Percentiles rank a stretch among this genome's conserved stretches.
Conservation (phyloP, 2,113 vertebrate genomes). For the Tragelaphus buxtoni region DNA sequence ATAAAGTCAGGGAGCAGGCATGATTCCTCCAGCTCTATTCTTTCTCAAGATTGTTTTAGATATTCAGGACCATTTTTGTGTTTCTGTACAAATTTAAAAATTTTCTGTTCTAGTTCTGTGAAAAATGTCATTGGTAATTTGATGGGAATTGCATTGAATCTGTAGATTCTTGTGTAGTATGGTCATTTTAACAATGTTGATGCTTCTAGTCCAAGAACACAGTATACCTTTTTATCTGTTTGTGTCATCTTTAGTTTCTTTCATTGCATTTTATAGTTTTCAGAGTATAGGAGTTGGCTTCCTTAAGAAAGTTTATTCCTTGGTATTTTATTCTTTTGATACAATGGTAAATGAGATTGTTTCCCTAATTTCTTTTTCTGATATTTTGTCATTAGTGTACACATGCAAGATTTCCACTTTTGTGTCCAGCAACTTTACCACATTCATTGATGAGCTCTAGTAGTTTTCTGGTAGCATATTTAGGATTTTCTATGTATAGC, state of each 20-base stretch:
- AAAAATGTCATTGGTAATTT: not conserved
- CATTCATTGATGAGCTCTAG: not conserved
- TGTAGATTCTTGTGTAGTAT: not conserved
- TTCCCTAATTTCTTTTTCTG: not conserved
- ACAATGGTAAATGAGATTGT: not conserved
- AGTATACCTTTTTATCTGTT: not conserved
- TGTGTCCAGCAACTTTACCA: not conserved
- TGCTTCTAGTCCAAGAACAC: not conserved
- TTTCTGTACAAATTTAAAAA: not conserved
- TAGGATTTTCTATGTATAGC: not conserved
- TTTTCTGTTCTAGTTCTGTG: not conserved
- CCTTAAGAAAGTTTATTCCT: not conserved
- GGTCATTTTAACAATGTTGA: not conserved
- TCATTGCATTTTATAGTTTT: not conserved
- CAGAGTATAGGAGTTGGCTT: not conserved
- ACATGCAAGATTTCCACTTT: not conserved
- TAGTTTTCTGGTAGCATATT: not conserved
- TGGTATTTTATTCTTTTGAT: not conserved
- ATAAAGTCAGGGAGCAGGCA: not conserved
- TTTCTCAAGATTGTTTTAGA: not conserved
- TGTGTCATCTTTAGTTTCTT: not conserved
- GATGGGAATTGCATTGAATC: not conserved
- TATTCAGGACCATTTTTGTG: not conserved
- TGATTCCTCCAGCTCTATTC: not conserved
- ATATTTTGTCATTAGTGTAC: not conserved